Evolutionary conservation across 2,113 vertebrate species (phyloP), one percentile per base, ranked within the genome.

Genomic region (Promerops cafer): DNA sequence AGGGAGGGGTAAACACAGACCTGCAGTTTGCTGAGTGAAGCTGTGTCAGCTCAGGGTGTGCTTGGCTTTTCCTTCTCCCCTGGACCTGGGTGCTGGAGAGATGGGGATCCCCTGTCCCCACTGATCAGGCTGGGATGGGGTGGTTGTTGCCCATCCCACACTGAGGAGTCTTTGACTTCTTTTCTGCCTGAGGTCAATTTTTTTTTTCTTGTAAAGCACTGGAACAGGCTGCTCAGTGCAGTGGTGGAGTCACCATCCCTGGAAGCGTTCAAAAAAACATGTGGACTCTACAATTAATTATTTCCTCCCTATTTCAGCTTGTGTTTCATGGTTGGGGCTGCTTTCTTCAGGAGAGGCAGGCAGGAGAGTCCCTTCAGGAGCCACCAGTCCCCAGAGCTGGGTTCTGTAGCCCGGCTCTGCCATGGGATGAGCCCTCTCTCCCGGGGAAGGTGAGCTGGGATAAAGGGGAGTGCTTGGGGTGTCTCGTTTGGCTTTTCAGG

Each of bases 391-490:
- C 2, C 0, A 40, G 40, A 52, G 14, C 3, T 40, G 42, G 16
- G 24, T 30, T 61, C 44, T 37, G 17, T 12, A 31, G 65, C 70
- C 44, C 0, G 2, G 7, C 39, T 56, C 15, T 65, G 26, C 50
- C 0, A 1, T 14, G 42, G 66, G 50, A 71, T 4, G 19, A 78
- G 28, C 22, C 59, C 30, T 83, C 13, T 39, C 27, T 52, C 37
- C 47, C 0, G 3, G 40, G 61, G 39, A 47, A 37, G 69, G 52
- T 20, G 52, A 70, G 45, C n/a, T n/a, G 15, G 35, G 30, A 75
- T 16, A 5, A 31, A 28, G 64, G 23, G 9, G 3, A 1, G 1
- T 35, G 61, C 11, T 8, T 39, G 50, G 0, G 2, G 20, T 52
- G 26, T 39, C 87, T 17, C 0, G 0, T 17, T 49, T 47, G 42